Percentiles rank a stretch among this genome's conserved stretches.
phyloP scores from a whole-genome alignment of 2,797 vertebrate species.

The Nyctibius grandis region DNA sequence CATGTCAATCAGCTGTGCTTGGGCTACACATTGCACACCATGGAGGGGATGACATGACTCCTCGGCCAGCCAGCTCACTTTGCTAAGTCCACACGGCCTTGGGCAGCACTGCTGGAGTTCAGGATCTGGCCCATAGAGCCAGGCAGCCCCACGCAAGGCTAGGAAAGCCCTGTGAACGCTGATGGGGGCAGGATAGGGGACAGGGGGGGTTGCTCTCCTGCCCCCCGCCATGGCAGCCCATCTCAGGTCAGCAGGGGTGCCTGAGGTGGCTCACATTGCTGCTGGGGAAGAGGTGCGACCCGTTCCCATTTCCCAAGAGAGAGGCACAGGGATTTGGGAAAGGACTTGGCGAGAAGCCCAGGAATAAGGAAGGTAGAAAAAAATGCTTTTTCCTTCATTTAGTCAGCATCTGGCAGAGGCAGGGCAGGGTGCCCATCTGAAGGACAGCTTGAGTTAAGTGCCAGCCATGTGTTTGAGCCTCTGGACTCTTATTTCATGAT shows the following conservation, averaged over 20 bases:
- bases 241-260: neutral
- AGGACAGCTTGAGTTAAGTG: neutral
- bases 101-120: neutral
- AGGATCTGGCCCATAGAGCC: neutral
- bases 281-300: neutral
- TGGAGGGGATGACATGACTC: fast-evolving
- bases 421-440: neutral
- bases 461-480: neutral
- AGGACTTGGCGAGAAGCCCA: neutral
- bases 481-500: neutral
- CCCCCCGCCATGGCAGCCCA: too few species aligned
- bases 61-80: neutral
- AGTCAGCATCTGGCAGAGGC: neutral
- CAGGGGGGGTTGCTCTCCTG: neutral
- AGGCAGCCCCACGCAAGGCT: neutral
- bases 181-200: neutral
- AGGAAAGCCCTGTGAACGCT: neutral
- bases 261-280: neutral
- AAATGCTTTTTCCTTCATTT: conserved; percentile 7
- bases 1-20: neutral
- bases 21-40: fast-evolving
- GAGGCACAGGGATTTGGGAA: neutral
- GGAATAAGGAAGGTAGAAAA: neutral
- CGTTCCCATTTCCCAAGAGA: fast-evolving
- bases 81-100: neutral